Evolutionary conservation across 2,888 invertebrate species (phyloP).

Genomic region (Diarsia mendica): DNA sequence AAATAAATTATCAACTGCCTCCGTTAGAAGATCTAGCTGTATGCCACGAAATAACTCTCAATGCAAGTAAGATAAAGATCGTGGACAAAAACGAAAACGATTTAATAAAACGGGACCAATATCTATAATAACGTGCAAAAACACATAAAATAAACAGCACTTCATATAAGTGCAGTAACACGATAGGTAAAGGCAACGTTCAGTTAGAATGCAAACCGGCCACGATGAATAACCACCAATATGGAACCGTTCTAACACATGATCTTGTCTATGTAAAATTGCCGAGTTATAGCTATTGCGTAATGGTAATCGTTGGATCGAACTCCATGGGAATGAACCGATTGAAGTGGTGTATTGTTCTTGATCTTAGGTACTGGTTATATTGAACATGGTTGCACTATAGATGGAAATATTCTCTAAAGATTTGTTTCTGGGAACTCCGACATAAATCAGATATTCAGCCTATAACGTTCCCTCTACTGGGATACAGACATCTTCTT

Average conservation of each 20-base stretch:
- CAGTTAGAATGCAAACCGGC: constrained; percentile 57
- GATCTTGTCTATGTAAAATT: constrained; percentile 61
- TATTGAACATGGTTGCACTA: background rate
- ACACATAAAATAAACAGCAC: constrained; percentile 48
- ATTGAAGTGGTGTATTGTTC: constrained; percentile 48
- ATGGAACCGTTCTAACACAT: constrained; percentile 50
- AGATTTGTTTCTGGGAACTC: background rate
- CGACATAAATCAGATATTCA: background rate
- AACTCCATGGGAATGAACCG: constrained; percentile 55
- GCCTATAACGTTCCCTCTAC: background rate
- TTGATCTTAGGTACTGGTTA: constrained; percentile 6
- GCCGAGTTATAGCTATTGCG: constrained; percentile 62
- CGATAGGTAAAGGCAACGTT: constrained; percentile 37
- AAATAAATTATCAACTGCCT: background rate
- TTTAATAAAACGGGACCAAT: constrained; percentile 27
- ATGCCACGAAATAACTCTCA: background rate
- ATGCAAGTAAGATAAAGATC: background rate
- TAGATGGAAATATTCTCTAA: background rate
- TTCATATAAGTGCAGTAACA: constrained; percentile 51
- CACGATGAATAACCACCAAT: constrained; percentile 49
- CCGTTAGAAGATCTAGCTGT: background rate
- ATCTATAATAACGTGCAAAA: constrained; percentile 12
- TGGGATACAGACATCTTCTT: background rate
- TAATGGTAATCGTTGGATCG: constrained; percentile 52
- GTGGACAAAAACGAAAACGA: constrained; percentile 3